Conservation (phyloP, 2,113 vertebrate species). For the Girardinichthys multiradiatus region DNA sequence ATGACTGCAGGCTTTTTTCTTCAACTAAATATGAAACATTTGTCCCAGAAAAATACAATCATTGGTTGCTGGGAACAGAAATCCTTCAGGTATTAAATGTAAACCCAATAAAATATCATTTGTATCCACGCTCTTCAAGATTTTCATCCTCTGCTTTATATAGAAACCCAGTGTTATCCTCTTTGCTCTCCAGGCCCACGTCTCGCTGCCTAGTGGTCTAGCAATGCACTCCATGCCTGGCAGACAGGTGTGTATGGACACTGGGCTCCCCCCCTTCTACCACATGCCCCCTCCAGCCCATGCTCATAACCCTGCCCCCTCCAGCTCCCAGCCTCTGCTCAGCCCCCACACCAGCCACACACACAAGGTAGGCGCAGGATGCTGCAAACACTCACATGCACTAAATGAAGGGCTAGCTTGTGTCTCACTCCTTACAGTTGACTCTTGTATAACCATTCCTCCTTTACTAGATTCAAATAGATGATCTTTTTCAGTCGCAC, state of each 20-base stretch:
- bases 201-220: conserved; percentile 73
- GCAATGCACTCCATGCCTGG: conserved; percentile 81
- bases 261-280: conserved; percentile 75
- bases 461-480: background rate
- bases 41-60: background rate
- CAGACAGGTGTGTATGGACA: conserved; percentile 84
- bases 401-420: conserved; percentile 23
- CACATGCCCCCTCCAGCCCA: conserved; percentile 76
- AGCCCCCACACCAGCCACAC: conserved; percentile 78
- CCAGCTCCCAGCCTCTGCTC: conserved; percentile 73
- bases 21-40: background rate
- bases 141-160: too few relatives aligned
- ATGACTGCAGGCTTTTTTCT: background rate
- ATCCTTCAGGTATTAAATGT: background rate
- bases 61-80: background rate
- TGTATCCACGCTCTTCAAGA: too few relatives aligned
- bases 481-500: too few relatives aligned
- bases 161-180: background rate
- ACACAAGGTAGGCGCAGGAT: conserved; percentile 77
- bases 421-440: conserved; percentile 12
- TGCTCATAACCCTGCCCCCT: conserved; percentile 68
- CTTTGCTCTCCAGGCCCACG: conserved; percentile 67
- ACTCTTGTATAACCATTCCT: background rate
- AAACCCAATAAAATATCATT: too few relatives aligned
- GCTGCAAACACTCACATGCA: conserved; percentile 30